Evolutionary conservation across 2,888 invertebrate species (phyloP), one percentile per base, ranked within the genome.

Genomic region (Mesorhabditis spiculigera): DNA sequence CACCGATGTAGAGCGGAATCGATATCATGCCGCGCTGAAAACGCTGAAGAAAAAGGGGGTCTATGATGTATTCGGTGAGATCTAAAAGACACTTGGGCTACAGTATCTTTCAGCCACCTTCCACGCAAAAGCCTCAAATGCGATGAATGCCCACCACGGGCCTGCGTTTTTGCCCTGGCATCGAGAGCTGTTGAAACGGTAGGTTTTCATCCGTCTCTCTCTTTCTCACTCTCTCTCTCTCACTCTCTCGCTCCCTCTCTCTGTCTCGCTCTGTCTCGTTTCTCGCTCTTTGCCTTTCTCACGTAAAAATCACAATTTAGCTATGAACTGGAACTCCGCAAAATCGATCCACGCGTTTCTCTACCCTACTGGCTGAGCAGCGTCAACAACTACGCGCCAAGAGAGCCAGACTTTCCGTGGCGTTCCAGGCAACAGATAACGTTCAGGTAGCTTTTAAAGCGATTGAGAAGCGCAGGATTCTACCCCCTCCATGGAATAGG

Each of bases 71-170:
- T 50, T 50, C 3, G 58, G 58, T 50, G 3, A 50, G n/a, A 50
- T 3, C n/a, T 10, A 10, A 50, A 10, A 13, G 8, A n/a, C n/a
- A 50, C n/a, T 1, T 50, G 58, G 1, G 58, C 8, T 50, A 10
- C n/a, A n/a, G n/a, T 13, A n/a, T 1, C 3, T 3, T 50, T 50
- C n/a, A 50, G 58, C 58, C 58, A 10, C 8, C 10, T 50, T 50
- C 58, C 58, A 50, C 58, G 8, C 8, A 10, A 50, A 50, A n/a
- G 58, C 58, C 10, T 10, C 58, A 2, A 13, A 13, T n/a, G 58
- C 58, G 58, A n/a, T 50, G 58, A 50, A 50, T n/a, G 58, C 58
- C 10, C 58, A 50, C 58, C 8, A 50, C 58, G 58, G 58, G n/a
- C 58, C 58, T 13, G 58, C 58, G 8, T 50, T 50, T n/a, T 50